Conservation (phyloP, 2,888 invertebrate genomes). For the Conops quadrifasciatus region DNA sequence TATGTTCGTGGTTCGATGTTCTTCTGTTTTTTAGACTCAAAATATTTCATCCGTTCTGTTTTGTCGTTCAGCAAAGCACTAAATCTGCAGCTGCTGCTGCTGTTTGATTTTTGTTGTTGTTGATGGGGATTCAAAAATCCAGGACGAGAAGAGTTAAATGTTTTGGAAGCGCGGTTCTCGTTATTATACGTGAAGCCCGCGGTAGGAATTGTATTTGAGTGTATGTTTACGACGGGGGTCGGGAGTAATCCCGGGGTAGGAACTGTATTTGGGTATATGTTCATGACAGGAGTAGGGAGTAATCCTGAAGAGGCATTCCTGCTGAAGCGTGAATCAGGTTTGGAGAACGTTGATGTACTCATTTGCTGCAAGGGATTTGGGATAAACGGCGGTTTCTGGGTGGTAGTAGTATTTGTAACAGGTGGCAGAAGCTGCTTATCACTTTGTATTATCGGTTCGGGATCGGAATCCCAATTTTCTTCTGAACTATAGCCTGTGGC, state of each 20-base stretch:
- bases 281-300: neutral
- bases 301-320: neutral
- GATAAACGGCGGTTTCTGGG: neutral
- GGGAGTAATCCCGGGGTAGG: neutral
- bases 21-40: slow-evolving; percentile 52
- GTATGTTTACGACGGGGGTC: no score
- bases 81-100: slow-evolving; percentile 41
- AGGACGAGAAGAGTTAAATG: neutral
- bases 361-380: neutral
- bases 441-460: slow-evolving; percentile 27
- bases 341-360: neutral
- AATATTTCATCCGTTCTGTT: slow-evolving; percentile 52
- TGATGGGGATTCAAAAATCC: neutral
- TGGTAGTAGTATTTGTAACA: neutral
- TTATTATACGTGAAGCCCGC: no score
- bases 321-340: neutral
- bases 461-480: slow-evolving; percentile 48
- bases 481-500: slow-evolving; percentile 37
- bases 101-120: slow-evolving; percentile 7
- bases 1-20: slow-evolving; percentile 53
- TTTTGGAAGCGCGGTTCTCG: neutral
- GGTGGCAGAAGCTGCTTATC: neutral
- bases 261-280: no score
- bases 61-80: slow-evolving; percentile 51
- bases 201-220: slow-evolving; percentile 1